Evolutionary conservation across 2,797 vertebrate species (phyloP).

Genomic region (Eremophila alpestris): DNA sequence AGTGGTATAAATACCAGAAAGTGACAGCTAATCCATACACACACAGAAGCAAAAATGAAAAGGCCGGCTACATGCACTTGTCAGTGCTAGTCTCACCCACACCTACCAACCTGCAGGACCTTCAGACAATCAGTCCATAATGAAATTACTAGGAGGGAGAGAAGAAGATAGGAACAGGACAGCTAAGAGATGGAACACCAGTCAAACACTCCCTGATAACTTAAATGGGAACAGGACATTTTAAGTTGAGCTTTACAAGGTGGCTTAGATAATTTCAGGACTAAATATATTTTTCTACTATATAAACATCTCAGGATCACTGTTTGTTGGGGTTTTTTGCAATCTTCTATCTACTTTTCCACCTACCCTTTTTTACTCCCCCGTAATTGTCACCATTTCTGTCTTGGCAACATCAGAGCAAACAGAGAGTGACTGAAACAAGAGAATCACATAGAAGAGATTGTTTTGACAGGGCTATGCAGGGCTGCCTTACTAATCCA

Average conservation of each 20-base stretch:
- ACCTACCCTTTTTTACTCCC: background rate
- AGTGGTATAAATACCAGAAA: background rate
- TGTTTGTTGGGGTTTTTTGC: background rate
- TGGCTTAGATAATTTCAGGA: background rate
- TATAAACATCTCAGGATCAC: background rate
- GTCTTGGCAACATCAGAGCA: background rate
- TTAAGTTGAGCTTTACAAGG: background rate
- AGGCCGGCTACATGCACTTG: background rate
- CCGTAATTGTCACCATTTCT: background rate
- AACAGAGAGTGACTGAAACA: constrained; percentile 32
- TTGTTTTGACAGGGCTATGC: constrained; percentile 19
- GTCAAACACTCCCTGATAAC: background rate
- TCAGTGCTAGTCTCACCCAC: background rate
- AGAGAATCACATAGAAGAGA: constrained; percentile 17
- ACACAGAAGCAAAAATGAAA: constrained; percentile 13
- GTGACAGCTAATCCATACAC: constrained; percentile 29
- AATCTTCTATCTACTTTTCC: background rate
- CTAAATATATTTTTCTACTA: background rate
- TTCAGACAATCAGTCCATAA: background rate
- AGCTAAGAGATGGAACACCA: background rate
- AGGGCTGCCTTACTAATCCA: background rate
- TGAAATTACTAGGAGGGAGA: background rate
- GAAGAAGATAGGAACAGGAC: background rate
- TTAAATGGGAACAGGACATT: background rate
- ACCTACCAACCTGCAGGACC: background rate